Base-by-base conservation (phyloP, 2,113 vertebrate genomes). In the Baryphthengus martii region DNA sequence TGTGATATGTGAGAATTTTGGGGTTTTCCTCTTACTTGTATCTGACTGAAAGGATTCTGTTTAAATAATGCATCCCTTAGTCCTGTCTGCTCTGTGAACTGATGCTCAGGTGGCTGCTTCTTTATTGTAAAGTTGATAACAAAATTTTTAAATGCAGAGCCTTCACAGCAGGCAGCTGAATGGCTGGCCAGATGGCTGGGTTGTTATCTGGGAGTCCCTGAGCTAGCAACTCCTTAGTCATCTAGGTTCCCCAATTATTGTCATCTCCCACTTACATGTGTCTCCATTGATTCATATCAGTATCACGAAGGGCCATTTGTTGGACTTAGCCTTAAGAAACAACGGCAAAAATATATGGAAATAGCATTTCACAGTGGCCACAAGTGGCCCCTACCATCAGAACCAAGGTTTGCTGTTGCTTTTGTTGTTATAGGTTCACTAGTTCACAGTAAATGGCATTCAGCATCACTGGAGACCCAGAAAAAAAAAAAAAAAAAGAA, bases 171-270 rank as follows among this genome's bases (percentile, higher is more conserved):
- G 84, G 55, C 53, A 49, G 40, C 25, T 72, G 68, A 95, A 88
- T 42, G 73, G n/a, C 80, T 33, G 40, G 53, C 49, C 91, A 93
- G 90, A 91, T 87, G 88, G 53, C 72, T 87, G 58, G 68, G 44
- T 61, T 78, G n/a, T 90, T 67, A 53, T 84, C 78, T 90, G 61
- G 62, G 50, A 53, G 53, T 91, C 91, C 85, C 83, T 58, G 79
- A 85, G 66, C 67, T 70, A 89, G 85, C 56, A 94, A 40, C 65
- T 78, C 61, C 67, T 96, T 74, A 78, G 86, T 91, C 92, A 95
- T 94, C 83, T 73, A 79, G 81, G 88, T 88, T 72, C 86, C 96
- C 73, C n/a, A 39, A 8, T 90, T 73, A 80, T 85, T 91, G 85
- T 44, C 88, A 65, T 85, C 78, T 94, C 63, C 39, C 68, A 63